phyloP scores from a whole-genome alignment of 1,140 invertebrate species.

The Caenorhabditis latens region DNA sequence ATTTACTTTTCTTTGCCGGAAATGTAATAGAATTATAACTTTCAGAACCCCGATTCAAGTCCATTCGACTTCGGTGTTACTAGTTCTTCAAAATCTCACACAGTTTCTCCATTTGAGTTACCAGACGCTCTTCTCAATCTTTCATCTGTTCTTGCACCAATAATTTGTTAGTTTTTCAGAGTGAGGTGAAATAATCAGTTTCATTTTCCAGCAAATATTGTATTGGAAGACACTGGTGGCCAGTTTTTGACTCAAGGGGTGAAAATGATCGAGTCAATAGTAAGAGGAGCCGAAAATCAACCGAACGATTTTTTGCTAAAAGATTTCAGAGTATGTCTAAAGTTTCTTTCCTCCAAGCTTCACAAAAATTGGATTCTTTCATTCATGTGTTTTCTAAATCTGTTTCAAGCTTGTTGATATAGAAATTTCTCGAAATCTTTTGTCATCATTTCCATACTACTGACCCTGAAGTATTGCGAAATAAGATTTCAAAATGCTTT shows the following conservation, averaged over 20 bases:
- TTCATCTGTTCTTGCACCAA: neutral
- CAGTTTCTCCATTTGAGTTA: conserved; percentile 55
- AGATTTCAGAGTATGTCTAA: conserved; percentile 8
- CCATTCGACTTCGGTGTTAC: conserved; percentile 56
- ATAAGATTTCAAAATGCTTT: neutral
- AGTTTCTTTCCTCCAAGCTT: neutral
- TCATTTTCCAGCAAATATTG: conserved; percentile 25
- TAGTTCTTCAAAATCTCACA: neutral
- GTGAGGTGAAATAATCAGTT: neutral
- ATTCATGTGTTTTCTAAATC: too few relatives aligned
- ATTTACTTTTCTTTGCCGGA: neutral
- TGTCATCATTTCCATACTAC: neutral
- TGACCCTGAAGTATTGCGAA: conserved; percentile 14
- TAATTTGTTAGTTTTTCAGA: conserved; percentile 29
- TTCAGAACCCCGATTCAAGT: conserved; percentile 43
- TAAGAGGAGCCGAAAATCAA: conserved; percentile 38
- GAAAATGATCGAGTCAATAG: conserved; percentile 31
- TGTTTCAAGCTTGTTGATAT: too few relatives aligned
- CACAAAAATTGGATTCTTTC: too few relatives aligned
- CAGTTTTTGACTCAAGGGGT: conserved; percentile 41
- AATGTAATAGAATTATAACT: neutral
- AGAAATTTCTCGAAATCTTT: neutral
- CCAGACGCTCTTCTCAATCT: conserved; percentile 37
- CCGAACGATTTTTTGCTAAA: conserved; percentile 40
- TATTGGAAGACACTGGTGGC: conserved; percentile 19